phyloP scores from a whole-genome alignment of 1,140 invertebrate genomes.

The Psix sp. region DNA sequence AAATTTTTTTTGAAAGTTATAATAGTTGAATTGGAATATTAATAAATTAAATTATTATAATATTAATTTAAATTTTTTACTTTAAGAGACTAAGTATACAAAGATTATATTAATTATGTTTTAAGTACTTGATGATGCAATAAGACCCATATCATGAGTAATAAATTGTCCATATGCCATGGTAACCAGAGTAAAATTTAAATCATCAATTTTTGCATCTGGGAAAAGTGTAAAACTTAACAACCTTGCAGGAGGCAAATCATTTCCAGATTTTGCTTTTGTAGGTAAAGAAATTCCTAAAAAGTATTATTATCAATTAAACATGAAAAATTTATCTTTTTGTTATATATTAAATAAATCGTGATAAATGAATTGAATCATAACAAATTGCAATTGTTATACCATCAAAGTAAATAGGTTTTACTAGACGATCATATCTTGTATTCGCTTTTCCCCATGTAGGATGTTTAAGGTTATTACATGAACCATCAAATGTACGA shows the following conservation, averaged over 20 bases:
- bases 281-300: slow-evolving; percentile 83
- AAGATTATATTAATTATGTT: background rate
- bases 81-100: too few species aligned
- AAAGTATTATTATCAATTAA: too few species aligned
- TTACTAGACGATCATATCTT: slow-evolving; percentile 85
- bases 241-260: slow-evolving; percentile 83
- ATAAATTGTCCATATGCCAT: slow-evolving; percentile 94
- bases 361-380: too few species aligned
- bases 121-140: slow-evolving; percentile 71
- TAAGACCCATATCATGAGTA: slow-evolving; percentile 90
- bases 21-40: too few species aligned
- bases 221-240: slow-evolving; percentile 84
- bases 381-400: too few species aligned
- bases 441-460: slow-evolving; percentile 85
- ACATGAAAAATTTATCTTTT: too few species aligned
- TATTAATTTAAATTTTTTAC: too few species aligned
- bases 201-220: slow-evolving; percentile 81
- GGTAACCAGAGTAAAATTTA: slow-evolving; percentile 83
- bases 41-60: too few species aligned
- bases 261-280: slow-evolving; percentile 78
- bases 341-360: too few species aligned
- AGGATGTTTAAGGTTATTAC: slow-evolving; percentile 88
- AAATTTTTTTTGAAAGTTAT: too few species aligned
- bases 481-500: slow-evolving; percentile 88
- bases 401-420: slow-evolving; percentile 90